Evolutionary conservation across 2,797 vertebrate genomes (phyloP).

Genomic region (Acanthis flammea): DNA sequence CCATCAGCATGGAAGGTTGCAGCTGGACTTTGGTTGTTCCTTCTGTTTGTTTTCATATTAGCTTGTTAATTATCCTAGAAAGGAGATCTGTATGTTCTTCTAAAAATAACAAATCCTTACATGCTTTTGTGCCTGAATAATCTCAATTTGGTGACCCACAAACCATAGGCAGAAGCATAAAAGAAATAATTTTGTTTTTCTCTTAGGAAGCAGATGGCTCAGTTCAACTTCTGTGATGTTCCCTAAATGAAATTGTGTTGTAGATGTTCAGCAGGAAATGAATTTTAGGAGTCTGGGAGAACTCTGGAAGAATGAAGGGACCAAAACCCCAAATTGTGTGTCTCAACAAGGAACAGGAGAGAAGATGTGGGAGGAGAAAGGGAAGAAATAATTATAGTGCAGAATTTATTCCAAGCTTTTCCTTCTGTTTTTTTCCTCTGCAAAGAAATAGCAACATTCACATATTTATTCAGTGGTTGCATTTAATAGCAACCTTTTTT

Average conservation of each 20-base stretch:
- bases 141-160: conserved; percentile 16
- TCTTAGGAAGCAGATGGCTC: conserved; percentile 28
- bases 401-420: neutral
- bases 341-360: neutral
- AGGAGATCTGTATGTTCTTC: neutral
- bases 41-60: conserved; percentile 32
- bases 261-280: neutral
- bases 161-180: conserved; percentile 1
- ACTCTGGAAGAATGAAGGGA: neutral
- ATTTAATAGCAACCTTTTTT: neutral
- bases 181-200: conserved; percentile 39
- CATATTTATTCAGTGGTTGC: neutral
- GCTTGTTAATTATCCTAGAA: conserved; percentile 2
- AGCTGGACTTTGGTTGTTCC: neutral
- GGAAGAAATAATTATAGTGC: neutral
- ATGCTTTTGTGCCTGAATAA: conserved; percentile 33
- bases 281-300: neutral
- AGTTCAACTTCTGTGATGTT: conserved; percentile 17
- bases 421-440: neutral
- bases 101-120: conserved; percentile 27
- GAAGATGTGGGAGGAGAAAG: neutral
- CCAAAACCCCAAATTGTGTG: neutral
- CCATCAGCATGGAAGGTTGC: neutral
- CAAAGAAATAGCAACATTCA: neutral
- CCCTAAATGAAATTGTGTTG: neutral